A percentile compares a stretch with the other conserved stretches of the same genome.
Conservation (phyloP, 1,140 invertebrate genomes). For the Drosophila leontia region DNA sequence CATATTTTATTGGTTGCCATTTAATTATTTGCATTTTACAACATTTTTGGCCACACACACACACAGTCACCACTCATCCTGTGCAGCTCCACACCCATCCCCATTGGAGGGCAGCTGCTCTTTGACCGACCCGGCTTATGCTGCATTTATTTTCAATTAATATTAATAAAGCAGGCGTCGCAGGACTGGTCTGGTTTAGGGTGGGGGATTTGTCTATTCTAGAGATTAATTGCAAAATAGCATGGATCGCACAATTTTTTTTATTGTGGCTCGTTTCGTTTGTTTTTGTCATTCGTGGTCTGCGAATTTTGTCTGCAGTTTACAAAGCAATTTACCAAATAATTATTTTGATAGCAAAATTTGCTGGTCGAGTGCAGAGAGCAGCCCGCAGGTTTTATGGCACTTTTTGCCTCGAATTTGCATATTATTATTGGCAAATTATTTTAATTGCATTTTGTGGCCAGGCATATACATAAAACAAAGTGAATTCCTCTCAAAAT, state of each 20-base stretch:
- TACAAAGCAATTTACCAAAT: slow-evolving; percentile 70
- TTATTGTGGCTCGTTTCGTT: neutral
- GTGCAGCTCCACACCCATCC: neutral
- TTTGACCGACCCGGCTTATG: slow-evolving; percentile 69
- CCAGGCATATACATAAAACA: slow-evolving; percentile 26
- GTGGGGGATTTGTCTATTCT: slow-evolving; percentile 31
- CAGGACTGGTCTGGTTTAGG: neutral
- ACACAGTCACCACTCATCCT: neutral
- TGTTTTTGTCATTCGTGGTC: slow-evolving; percentile 30
- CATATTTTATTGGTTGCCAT: slow-evolving; percentile 82
- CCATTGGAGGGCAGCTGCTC: slow-evolving; percentile 24
- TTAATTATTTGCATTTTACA: slow-evolving; percentile 82
- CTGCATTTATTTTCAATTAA: slow-evolving; percentile 83
- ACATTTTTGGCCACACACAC: slow-evolving; percentile 49
- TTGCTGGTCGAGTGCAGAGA: slow-evolving; percentile 33
- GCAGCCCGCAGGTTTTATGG: slow-evolving; percentile 31
- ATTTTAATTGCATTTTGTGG: slow-evolving; percentile 65
- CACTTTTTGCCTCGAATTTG: slow-evolving; percentile 53
- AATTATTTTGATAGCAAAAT: slow-evolving; percentile 71
- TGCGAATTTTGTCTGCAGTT: slow-evolving; percentile 44
- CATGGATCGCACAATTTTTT: slow-evolving; percentile 20
- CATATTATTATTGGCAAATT: slow-evolving; percentile 72
- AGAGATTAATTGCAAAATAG: slow-evolving; percentile 71
- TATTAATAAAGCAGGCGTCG: slow-evolving; percentile 69
- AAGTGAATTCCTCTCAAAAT: slow-evolving; percentile 29